These are phyloP conservation scores for Regulus satrapa DNA, from an alignment of 2,113 vertebrate genomes.

Conservation along the genomic window DNA sequence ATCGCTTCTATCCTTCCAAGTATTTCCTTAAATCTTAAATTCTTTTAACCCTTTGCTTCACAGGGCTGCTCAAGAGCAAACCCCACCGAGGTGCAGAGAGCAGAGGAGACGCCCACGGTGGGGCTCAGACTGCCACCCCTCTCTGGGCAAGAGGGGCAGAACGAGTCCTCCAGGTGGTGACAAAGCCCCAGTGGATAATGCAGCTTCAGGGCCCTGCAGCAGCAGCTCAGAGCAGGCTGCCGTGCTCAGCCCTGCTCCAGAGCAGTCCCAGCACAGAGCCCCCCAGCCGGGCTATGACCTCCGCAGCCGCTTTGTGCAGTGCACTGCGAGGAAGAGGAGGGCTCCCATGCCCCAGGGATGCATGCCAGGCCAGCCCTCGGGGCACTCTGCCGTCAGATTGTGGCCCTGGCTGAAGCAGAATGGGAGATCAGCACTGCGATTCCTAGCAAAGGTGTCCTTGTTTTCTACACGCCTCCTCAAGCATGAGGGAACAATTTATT, in stretches of 20 bases:
- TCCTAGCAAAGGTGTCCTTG: not conserved
- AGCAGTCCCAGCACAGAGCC: no score
- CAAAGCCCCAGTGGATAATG: not conserved
- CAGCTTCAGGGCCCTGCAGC: no score
- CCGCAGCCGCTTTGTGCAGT: not conserved
- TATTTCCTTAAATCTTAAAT: no score
- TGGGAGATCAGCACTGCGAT: not conserved
- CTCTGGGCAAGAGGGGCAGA: not conserved
- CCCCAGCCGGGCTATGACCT: rapidly evolving
- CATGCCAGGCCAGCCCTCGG: not conserved
- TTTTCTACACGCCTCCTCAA: not conserved
- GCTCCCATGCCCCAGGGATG: not conserved
- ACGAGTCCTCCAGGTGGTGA: not conserved
- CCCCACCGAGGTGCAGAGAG: rapidly evolving
- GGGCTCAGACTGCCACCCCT: no score
- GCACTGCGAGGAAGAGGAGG: not conserved
- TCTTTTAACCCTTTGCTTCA: no score
- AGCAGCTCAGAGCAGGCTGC: not conserved
- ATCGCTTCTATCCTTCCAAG: no score
- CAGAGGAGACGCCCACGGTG: no score
- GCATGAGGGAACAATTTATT: not conserved
- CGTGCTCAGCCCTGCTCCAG: not conserved
- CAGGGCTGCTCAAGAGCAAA: not conserved
- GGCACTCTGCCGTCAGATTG: not conserved
- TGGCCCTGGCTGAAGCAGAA: not conserved